Evolutionary conservation across 1,140 invertebrate species (phyloP), one percentile per base, ranked within the genome.

Genomic region (Carposina sasakii): DNA sequence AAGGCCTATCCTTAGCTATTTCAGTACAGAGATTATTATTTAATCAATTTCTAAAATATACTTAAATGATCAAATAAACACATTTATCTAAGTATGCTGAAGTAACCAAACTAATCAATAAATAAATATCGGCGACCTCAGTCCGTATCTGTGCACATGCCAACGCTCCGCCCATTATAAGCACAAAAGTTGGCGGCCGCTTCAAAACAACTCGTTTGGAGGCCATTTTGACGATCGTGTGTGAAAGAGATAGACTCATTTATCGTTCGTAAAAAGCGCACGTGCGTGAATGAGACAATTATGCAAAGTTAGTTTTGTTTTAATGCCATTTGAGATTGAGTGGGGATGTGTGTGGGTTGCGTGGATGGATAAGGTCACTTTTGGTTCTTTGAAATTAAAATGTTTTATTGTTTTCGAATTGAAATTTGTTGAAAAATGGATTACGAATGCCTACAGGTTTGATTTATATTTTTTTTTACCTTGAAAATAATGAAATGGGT

Each of bases 131-230:
- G 6, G 24, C 24, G 24, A 5, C 12, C 61, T 45, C 40, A 79
- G 33, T 81, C 26, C 71, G 64, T 47, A 55, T 57, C 79, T 81
- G 79, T 49, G 20, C 59, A n/a, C n/a, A 67, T 63, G 57, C 64
- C n/a, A n/a, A 74, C 61, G 79, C 79, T 81, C 79, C 79, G 79
- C 79, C 79, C 77, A 83, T 83, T 81, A 81, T 71, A 71, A 70
- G 66, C 74, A 76, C 81, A 76, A 81, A 81, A 84, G 81, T 74
- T 79, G 77, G 71, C 68, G 66, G 62, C 67, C 66, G 76, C 77
- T 81, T 84, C 79, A 81, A 83, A 83, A 84, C 70, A 81, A 77
- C 76, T 77, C 77, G 79, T 84, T 81, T 81, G 79, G 79, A 84
- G 76, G 77, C 79, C 79, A 84, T 83, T 83, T 83, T 83, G 76